Base-by-base conservation (phyloP, 2,888 invertebrate species). In the Eutolmus rufibarbis region DNA sequence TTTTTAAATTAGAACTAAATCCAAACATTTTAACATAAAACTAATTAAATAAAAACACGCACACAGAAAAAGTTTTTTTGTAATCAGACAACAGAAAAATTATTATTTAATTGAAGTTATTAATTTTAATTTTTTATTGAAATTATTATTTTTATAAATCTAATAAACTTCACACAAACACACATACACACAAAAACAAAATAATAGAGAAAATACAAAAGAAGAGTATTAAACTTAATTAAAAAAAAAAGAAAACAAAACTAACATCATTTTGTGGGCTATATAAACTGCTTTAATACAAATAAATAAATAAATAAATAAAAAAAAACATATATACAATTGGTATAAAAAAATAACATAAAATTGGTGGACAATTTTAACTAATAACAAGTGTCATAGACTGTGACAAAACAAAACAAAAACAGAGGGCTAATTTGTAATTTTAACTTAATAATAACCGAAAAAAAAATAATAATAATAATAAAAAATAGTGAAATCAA, bases 251-350 rank as follows among this genome's bases (percentile, higher is more conserved):
- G 57, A 43, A 87, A 84, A 66, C 87, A 81, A 37, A 77, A 81
- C 9, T 40, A 81, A 79, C 86, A 87, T 81, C 87, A n/a, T 81
- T 81, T 87, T 87, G 79, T 87, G 87, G 87, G 87, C 87, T 87
- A 88, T 74, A 88, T 74, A 88, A 86, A 86, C 43, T 85, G 74
- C 74, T 85, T 85, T 85, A 85, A 74, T 74, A 66, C 8, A 81
- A 51, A 31, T 31, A 51, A 40, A 84, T 23, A 37, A 84, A 12
- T 31, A 31, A 40, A 85, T 85, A 3, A 16, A 23, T 0, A 16
- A 23, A 43, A 31, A 37, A 40, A 74, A 74, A 46, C 16, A 85
- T 23, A 66, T 34, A 57, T 31, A 28, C 9, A 12, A 12, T 81
- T 51, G 43, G 23, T 28, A 51, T 81, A 31, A 46, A 51, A 28